phyloP scores from a whole-genome alignment of 1,140 invertebrate species.

The Pectinophora gossypiella region DNA sequence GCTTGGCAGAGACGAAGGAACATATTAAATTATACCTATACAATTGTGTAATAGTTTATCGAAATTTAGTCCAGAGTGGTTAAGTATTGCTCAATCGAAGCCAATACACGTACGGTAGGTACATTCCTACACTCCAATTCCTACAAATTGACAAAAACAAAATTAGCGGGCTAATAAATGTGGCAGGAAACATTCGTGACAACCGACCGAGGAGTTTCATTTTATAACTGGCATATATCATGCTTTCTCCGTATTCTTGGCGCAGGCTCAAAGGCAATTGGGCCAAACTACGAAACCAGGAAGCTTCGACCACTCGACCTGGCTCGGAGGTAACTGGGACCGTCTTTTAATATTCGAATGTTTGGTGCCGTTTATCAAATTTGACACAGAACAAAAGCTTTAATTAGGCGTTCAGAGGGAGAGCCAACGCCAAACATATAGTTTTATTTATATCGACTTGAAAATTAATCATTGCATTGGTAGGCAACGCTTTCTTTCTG shows the following conservation, averaged over 20 bases:
- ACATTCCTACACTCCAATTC: too few relatives aligned
- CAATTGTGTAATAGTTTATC: too few relatives aligned
- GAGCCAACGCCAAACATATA: too few relatives aligned
- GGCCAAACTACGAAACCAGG: constrained; percentile 40
- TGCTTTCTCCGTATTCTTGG: constrained; percentile 57
- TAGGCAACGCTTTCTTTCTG: too few relatives aligned
- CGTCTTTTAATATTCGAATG: constrained; percentile 14
- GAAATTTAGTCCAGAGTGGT: too few relatives aligned
- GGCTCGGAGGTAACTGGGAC: constrained; percentile 18
- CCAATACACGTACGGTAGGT: too few relatives aligned
- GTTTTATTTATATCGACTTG: too few relatives aligned
- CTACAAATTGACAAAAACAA: not conserved
- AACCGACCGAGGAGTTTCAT: constrained; percentile 28
- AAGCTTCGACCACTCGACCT: constrained; percentile 20
- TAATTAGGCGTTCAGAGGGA: not conserved
- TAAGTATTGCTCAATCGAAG: too few relatives aligned
- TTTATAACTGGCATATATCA: constrained; percentile 42
- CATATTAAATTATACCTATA: too few relatives aligned
- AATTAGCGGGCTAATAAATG: constrained; percentile 25
- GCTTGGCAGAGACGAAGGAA: too few relatives aligned
- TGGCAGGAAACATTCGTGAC: constrained; percentile 32
- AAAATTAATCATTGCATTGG: too few relatives aligned
- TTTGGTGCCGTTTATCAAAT: constrained; percentile 8
- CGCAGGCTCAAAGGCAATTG: constrained; percentile 49
- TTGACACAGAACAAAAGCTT: not conserved